phyloP scores from a whole-genome alignment of 2,797 vertebrate species.

The Clangula hyemalis region DNA sequence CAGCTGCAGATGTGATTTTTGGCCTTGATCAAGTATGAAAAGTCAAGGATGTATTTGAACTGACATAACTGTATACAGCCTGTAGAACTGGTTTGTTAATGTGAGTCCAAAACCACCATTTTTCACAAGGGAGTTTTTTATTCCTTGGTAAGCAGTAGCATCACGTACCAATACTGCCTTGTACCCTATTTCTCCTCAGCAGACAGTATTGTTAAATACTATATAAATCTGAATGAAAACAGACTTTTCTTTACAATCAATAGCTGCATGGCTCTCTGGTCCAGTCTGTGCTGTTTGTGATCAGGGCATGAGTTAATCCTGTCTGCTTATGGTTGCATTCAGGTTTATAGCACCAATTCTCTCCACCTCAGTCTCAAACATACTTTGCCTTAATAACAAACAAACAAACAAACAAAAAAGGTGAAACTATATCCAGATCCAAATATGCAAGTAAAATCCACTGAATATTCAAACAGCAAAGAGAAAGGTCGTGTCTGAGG shows the following conservation, averaged over 20 bases:
- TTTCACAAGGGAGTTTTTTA: background rate
- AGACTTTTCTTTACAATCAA: background rate
- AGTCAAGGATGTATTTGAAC: background rate
- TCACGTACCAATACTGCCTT: background rate
- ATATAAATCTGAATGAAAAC: background rate
- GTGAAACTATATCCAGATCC: background rate
- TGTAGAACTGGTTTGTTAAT: background rate
- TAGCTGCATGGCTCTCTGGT: background rate
- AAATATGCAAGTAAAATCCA: background rate
- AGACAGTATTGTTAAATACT: background rate
- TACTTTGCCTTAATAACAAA: background rate
- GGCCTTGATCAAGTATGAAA: background rate
- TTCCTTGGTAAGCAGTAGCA: background rate
- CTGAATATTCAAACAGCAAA: background rate
- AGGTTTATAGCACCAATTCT: background rate
- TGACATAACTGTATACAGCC: background rate
- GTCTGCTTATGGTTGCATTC: background rate
- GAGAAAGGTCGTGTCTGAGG: background rate
- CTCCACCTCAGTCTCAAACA: background rate
- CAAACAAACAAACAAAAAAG: background rate
- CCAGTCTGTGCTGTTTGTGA: background rate
- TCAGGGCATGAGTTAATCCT: background rate
- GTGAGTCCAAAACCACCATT: background rate
- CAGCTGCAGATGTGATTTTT: constrained; percentile 49
- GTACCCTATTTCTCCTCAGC: constrained; percentile 18